Percentiles rank a stretch among this genome's conserved stretches.
Conservation (phyloP, 2,113 vertebrate species). For the Pycnonotus jocosus region DNA sequence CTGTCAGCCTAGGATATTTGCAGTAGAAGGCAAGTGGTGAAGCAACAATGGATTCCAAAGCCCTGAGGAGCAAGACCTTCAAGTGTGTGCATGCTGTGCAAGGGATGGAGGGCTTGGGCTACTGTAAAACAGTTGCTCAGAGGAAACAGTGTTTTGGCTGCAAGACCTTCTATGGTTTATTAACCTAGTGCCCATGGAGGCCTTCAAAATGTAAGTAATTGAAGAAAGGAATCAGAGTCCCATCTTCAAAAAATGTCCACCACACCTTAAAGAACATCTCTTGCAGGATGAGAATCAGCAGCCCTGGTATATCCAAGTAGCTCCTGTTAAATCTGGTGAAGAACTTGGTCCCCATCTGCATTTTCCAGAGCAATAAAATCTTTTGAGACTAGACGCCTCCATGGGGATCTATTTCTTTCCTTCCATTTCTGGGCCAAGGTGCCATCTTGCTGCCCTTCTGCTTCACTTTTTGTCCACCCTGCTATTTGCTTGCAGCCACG, state of each 20-base stretch:
- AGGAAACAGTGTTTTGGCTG: not conserved
- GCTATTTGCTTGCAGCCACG: not conserved
- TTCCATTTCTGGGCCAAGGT: not conserved
- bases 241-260: not conserved
- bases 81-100: fast-evolving
- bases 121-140: fast-evolving
- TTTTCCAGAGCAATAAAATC: not conserved
- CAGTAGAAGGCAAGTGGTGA: not conserved
- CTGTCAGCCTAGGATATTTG: fast-evolving
- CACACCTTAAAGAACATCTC: not conserved
- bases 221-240: not conserved
- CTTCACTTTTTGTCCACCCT: not conserved
- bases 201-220: not conserved
- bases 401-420: not conserved
- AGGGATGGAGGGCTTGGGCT: not conserved
- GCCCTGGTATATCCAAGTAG: not conserved
- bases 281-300: not conserved
- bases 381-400: not conserved
- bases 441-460: not conserved
- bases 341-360: not conserved
- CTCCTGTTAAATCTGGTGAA: not conserved
- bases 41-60: not conserved
- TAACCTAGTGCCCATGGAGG: not conserved
- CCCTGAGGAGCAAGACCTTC: not conserved
- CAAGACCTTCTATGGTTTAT: not conserved